Percentiles rank a stretch among this genome's conserved stretches.
Conservation (phyloP, 2,113 vertebrate species). For the Xenopus tropicalis region DNA sequence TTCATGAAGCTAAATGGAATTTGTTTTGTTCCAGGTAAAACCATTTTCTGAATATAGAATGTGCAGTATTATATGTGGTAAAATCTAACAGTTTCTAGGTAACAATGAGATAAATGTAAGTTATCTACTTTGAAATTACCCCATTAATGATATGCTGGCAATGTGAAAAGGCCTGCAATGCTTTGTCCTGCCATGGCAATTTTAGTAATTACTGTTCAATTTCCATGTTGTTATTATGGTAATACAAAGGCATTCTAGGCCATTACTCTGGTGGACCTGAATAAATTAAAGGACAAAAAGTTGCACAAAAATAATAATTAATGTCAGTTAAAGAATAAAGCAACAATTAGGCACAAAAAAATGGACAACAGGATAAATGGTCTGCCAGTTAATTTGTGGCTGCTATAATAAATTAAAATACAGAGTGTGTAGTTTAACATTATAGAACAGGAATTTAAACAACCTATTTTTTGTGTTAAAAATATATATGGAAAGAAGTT, state of each 20-base stretch:
- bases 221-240: slow-evolving; percentile 40
- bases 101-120: slow-evolving; percentile 48
- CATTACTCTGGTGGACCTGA: slow-evolving; percentile 24
- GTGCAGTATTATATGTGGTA: slow-evolving; percentile 21
- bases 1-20: not conserved
- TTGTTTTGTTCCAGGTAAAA: slow-evolving; percentile 5
- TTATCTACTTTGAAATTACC: slow-evolving; percentile 49
- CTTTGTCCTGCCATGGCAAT: slow-evolving; percentile 50
- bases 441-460: no score
- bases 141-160: slow-evolving; percentile 47
- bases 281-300: slow-evolving; percentile 3
- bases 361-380: not conserved
- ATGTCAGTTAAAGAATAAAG: slow-evolving; percentile 20
- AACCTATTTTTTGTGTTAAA: no score
- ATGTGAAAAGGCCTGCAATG: slow-evolving; percentile 51
- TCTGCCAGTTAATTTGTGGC: not conserved
- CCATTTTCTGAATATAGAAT: not conserved
- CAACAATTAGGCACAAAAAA: slow-evolving; percentile 4
- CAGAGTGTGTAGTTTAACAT: no score
- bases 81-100: slow-evolving; percentile 21
- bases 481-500: no score
- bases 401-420: not conserved
- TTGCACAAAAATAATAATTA: slow-evolving; percentile 33
- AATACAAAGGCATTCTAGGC: slow-evolving; percentile 29
- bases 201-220: slow-evolving; percentile 46